Base-by-base conservation (phyloP, 2,113 vertebrate genomes). In the Columbina picui region DNA sequence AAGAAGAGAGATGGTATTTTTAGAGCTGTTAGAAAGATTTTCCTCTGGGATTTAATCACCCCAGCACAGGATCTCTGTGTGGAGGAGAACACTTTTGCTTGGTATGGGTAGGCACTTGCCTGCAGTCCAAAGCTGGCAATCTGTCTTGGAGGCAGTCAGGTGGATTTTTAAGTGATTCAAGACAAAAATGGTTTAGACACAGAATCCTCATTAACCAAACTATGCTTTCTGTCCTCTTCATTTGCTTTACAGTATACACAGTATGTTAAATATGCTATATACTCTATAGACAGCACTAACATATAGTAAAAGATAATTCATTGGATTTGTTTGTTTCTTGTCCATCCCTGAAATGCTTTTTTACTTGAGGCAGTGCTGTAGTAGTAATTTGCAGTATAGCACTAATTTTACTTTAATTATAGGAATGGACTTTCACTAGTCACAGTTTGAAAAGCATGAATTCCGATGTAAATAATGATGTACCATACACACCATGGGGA, bases 21-120 rank as follows among this genome's bases (percentile, higher is more conserved):
- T 77, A 88, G 76, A 93, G 68, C 43, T 43, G 57, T 49, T 91
- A 7, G 4, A 55, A 94, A 68, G 15, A 76, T 87, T 64, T 79
- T 83, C 49, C 52, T 83, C 5, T 55, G 1, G 17, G 14, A 5
- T 75, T 87, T 87, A 60, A 52, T 85, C 43, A 91, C 39, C 14
- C 20, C 14, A 64, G 55, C 78, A 68, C 23, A 71, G 61, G 56
- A 78, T 63, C 27, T 39, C 30, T 75, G 8, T n/a, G 14, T 17
- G 30, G n/a, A 34, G 49, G 55, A 73, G 29, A 2, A 79, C 7
- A 22, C 43, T 89, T 78, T 43, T 52, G 22, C 30, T 94, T 75
- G 30, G 30, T 60, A 26, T 9, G 9, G 57, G 18, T 49, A 76
- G 43, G 22, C 2, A 0, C 25, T 67, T 70, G 34, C 32, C 43